Evolutionary conservation across 2,888 invertebrate genomes (phyloP), one percentile per base, ranked within the genome.

Genomic region (Drosophila falleni): DNA sequence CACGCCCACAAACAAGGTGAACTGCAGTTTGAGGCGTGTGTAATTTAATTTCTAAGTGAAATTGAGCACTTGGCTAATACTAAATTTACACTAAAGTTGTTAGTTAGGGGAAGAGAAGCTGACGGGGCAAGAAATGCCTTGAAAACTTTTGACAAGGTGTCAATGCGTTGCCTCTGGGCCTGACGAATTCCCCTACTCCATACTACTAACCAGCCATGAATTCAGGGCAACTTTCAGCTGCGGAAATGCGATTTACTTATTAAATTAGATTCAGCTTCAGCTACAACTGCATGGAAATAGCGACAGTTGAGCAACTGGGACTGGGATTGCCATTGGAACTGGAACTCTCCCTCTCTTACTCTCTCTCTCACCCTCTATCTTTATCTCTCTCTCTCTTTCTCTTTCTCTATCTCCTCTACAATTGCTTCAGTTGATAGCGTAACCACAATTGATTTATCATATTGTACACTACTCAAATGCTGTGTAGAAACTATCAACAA

Each of bases 51-150:
- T 74, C 83, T 67, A 76, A 72, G 86, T 79, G 84, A 84, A 84
- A 84, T 84, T 84, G 84, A 84, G 84, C 89, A 79, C 84, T 87
- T 76, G 79, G 82, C 89, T 84, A 84, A 84, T 84, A 84, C 88
- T 89, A 75, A 87, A 89, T 84, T 84, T 85, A 76, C 89, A 71
- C 75, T 89, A 87, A 89, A 78, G 82, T 79, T 81, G 89, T 84
- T 84, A 84, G 82, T 64, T 71, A 78, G 81, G 33, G 54, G 37
- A 3, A 31, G 31, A 19, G 49, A 50, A 3, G 63, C 44, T 66
- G 77, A 58, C n/a, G 13, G 37, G 46, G 15, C 5, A 42, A n/a
- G 37, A 15, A 58, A 51, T 41, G 61, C 46, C 50, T 50, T 49
- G 77, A 46, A 72, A 87, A 85, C 80, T 88, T 89, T 72, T 89